Evolutionary conservation across 2,888 invertebrate species (phyloP), one percentile per base, ranked within the genome.

Genomic region (Marasmarcha lunaedactyla): DNA sequence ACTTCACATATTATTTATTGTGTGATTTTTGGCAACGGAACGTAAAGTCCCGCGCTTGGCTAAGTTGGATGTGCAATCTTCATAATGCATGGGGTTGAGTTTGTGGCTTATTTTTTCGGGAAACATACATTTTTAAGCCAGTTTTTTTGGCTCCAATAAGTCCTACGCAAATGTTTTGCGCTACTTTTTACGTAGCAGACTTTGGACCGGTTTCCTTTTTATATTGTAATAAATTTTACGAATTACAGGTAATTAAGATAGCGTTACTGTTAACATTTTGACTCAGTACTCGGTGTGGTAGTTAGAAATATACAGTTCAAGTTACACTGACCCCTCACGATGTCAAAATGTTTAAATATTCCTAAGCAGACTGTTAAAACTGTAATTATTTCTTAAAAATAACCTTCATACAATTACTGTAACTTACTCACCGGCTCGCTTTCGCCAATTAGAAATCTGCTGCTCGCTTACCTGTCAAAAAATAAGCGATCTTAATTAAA

Each of bases 21-120:
- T 72, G 79, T 79, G 78, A 81, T 81, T 83, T 83, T 83, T 81
- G 81, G 81, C 81, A 83, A 77, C 74, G 63, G 63, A 57, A 61
- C 59, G 66, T 66, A 63, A 14, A 63, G 65, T 59, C 62, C 64
- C 61, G 63, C 71, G 67, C 72, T 76, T 77, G 77, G 77, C 73
- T 76, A 65, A 70, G 71, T 71, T 74, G 76, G 77, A 81, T 78
- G 71, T 69, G 70, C 74, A 81, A 81, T 83, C 83, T 83, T 78
- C 77, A 78, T 83, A 81, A 83, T 83, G 79, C 79, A 79, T 79
- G 76, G 68, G 67, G 68, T 77, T 5, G 20, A 20, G 20, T 20
- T 20, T 20, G 20, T 77, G 61, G 64, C 51, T 47, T 46, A 43
- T 57, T 61, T 60, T 59, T 56, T 54, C 53, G 57, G 52, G 51